Evolutionary conservation across 2,888 invertebrate genomes (phyloP), one percentile per base, ranked within the genome.

Genomic region (Lamproptera curius): DNA sequence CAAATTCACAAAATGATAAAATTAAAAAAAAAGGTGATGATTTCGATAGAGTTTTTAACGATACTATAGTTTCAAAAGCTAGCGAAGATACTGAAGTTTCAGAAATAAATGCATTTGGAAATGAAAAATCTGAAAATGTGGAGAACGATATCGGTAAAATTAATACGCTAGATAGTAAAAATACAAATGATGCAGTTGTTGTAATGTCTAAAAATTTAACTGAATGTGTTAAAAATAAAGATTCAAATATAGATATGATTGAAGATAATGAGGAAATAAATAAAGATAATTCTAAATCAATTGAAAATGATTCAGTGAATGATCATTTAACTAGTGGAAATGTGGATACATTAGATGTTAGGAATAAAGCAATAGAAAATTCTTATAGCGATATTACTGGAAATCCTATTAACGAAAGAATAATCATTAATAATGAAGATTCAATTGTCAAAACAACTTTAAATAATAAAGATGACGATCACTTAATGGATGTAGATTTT

Each of bases 401-500:
- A 33, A 49, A 55, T 28, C 28, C 2, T 10, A 28, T 10, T 28
- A 9, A 9, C 9, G 28, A 28, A 28, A 35, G 14, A 38, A 46
- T 44, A 42, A 55, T 59, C 55, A 34, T 46, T 39, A 43, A 48
- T 11, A 51, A 45, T 15, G 41, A 54, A 48, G 41, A 40, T 16
- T 28, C 17, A 28, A 38, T 34, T 20, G 20, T 44, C 38, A 38
- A 34, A 33, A 28, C 9, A 10, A 9, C 9, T 10, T 2, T n/a
- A 10, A 28, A 9, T 28, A 20, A 31, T 17, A 42, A 47, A 26
- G 36, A 50, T 28, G 28, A 35, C 48, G 63, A 67, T 50, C 63
- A 67, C 13, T 20, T 78, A 1, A 84, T 85, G 82, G 82, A 83
- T 62, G 64, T 84, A 10, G 83, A 85, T 61, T 85, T 85, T 50